Conservation (phyloP, 2,113 vertebrate species). For the Saguinus imperator region DNA sequence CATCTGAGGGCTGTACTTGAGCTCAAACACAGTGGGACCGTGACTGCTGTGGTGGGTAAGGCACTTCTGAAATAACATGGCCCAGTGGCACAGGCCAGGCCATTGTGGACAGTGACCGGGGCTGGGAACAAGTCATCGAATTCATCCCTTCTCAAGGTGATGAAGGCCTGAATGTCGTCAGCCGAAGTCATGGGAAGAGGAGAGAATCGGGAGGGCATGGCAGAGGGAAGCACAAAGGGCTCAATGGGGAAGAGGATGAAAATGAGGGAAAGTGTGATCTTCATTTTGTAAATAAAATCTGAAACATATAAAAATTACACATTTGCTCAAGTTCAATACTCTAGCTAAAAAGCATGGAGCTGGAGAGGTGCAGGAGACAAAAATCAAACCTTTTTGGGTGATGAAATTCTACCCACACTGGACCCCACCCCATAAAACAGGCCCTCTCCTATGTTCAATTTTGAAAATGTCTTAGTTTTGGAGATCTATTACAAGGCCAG, state of each 20-base stretch:
- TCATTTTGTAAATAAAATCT: background rate
- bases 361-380: too few species aligned
- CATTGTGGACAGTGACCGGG: too few species aligned
- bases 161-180: rapidly evolving
- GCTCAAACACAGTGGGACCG: background rate
- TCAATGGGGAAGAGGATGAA: background rate
- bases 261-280: background rate
- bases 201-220: rapidly evolving
- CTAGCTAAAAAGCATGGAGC: background rate
- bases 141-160: background rate
- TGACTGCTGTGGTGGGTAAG: background rate
- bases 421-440: background rate
- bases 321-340: background rate
- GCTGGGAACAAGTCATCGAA: background rate
- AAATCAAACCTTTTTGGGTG: too few species aligned
- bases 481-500: background rate
- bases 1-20: rapidly evolving
- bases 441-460: background rate
- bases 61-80: background rate
- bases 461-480: background rate
- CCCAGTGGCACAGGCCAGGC: background rate
- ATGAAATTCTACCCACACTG: too few species aligned
- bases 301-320: background rate
- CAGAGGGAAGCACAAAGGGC: background rate
- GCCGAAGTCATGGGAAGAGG: background rate